These are phyloP conservation scores for Prolemur simus DNA, from an alignment of 2,113 vertebrate genomes.

Conservation along the genomic window DNA sequence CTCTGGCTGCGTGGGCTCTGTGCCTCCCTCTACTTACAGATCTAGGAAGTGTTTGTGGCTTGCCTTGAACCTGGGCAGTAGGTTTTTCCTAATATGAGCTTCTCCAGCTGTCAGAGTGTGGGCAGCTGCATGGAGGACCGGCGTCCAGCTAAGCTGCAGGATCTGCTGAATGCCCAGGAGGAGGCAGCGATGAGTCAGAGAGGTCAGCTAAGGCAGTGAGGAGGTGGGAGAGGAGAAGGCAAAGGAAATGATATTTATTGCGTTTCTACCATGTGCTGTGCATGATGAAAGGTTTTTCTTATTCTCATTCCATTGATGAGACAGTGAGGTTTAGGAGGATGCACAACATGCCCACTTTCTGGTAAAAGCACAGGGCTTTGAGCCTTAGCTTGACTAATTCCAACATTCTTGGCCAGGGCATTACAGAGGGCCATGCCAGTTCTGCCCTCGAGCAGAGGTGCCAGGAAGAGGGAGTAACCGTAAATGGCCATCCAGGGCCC, in stretches of 20 bases:
- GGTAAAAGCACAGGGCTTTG: neutral
- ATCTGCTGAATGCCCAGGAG: neutral
- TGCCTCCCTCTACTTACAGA: neutral
- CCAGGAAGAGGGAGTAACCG: neutral
- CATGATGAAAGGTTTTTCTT: neutral
- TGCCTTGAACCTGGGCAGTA: neutral
- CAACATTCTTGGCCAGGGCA: neutral
- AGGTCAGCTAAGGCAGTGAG: neutral
- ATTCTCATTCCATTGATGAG: neutral
- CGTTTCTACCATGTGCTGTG: neutral
- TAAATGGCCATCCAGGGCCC: neutral
- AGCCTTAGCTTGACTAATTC: neutral
- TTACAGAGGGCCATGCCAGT: neutral
- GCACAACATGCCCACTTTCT: neutral
- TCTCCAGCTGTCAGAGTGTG: neutral
- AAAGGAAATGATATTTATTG: neutral
- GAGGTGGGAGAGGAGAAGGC: neutral
- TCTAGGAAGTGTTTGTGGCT: neutral
- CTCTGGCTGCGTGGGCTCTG: neutral
- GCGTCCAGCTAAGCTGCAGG: neutral
- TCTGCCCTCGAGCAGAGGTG: neutral
- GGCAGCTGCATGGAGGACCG: neutral
- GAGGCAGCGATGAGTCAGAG: neutral
- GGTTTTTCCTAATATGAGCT: neutral
- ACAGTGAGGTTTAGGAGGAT: neutral